These are phyloP conservation scores for Spheniscus mendiculus DNA, from an alignment of 2,113 vertebrate species.

Conservation along the genomic window DNA sequence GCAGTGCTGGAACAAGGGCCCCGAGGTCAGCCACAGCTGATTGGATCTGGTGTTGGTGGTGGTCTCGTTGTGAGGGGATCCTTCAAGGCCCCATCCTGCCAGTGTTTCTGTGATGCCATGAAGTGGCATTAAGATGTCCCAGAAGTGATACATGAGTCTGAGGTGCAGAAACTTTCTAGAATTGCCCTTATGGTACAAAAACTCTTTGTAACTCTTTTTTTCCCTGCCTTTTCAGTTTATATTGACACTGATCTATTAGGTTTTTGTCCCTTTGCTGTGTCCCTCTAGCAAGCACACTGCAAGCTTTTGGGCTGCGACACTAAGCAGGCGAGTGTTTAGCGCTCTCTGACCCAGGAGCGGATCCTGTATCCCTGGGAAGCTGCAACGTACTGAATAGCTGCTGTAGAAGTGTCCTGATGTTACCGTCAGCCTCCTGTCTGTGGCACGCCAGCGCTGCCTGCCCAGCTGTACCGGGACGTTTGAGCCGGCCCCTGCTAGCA, in stretches of 20 bases:
- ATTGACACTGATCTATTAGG: background rate
- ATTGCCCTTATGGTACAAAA: background rate
- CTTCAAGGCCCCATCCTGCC: background rate
- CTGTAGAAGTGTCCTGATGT: background rate
- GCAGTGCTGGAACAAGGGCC: background rate
- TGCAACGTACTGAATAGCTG: background rate
- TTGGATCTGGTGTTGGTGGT: background rate
- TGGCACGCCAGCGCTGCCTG: background rate
- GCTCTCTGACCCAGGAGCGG: background rate
- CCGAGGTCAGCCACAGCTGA: background rate
- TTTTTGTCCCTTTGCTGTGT: background rate
- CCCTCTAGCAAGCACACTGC: background rate
- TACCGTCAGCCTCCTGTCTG: background rate
- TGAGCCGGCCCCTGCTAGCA: background rate
- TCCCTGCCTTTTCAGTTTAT: background rate
- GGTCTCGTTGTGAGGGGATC: background rate
- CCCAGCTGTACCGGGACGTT: background rate
- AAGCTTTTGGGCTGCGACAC: background rate
- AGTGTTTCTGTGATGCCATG: background rate
- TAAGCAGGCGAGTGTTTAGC: background rate
- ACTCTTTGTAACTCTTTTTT: background rate
- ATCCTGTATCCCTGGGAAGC: background rate
- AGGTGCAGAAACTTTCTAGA: background rate
- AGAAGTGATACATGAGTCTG: background rate
- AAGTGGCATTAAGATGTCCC: background rate